Percentiles rank a stretch among this genome's conserved stretches.
These are phyloP conservation scores for Cryptus viduatorius DNA, from an alignment of 2,888 invertebrate genomes.

Conservation along the genomic window DNA sequence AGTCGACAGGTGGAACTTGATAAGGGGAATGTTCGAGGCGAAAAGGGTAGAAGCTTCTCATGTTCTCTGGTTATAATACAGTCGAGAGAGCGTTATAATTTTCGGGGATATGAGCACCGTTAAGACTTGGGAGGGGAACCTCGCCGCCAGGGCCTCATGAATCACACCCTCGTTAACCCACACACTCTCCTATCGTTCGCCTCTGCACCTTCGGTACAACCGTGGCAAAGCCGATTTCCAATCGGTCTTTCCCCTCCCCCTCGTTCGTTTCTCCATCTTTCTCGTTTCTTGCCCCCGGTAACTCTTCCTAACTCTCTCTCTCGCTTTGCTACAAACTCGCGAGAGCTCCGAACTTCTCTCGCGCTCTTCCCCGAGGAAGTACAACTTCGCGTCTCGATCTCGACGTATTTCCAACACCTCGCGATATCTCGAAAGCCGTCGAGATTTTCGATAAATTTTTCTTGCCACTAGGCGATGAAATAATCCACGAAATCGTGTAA, in stretches of 20 bases:
- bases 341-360: too few relatives aligned
- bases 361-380: too few relatives aligned
- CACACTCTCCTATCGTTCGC: conserved; percentile 70
- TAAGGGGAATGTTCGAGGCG: conserved; percentile 40
- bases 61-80: conserved; percentile 55
- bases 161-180: conserved; percentile 84
- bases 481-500: too few relatives aligned
- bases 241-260: conserved; percentile 52
- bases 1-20: conserved; percentile 36
- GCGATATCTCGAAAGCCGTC: too few relatives aligned
- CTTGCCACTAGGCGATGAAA: too few relatives aligned
- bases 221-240: conserved; percentile 67
- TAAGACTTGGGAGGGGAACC: conserved; percentile 74
- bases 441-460: too few relatives aligned
- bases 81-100: conserved; percentile 72
- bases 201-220: conserved; percentile 64
- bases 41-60: conserved; percentile 45
- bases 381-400: too few relatives aligned
- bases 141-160: conserved; percentile 81
- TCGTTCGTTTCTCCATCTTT: conserved; percentile 49
- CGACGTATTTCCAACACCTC: too few relatives aligned
- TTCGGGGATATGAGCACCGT: conserved; percentile 81
- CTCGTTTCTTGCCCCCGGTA: conserved; percentile 15
- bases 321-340: too few relatives aligned
- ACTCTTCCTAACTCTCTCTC: too few relatives aligned